Evolutionary conservation across 2,888 invertebrate species (phyloP), one percentile per base, ranked within the genome.

Genomic region (Heliconius sara): DNA sequence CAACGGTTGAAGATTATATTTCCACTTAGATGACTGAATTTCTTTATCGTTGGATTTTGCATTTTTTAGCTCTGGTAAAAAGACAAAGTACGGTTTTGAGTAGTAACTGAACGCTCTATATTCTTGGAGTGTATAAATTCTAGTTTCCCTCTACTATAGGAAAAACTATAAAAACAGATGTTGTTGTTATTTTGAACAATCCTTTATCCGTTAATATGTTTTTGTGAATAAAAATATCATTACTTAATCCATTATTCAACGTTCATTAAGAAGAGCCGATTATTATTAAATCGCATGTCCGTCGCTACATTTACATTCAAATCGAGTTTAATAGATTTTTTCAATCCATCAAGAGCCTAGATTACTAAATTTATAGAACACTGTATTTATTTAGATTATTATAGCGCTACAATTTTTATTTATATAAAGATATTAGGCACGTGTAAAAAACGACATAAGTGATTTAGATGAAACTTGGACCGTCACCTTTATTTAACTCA

Each of bases 271-370:
- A 13, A 68, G 27, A 13, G 25, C 22, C 52, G 71, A 22, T 72
- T 30, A 72, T 72, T 72, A 52, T 19, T 30, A 72, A 27, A 72
- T 72, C 71, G 71, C 71, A 52, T 72, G 71, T 52, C 30, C 27
- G 19, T 19, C 52, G 52, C 19, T 57, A 52, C 71, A 72, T 72
- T 72, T 72, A 39, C 52, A 52, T 72, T 72, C 22, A 52, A 72
- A 27, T 52, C 71, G 52, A 19, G 27, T 57, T 52, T 25, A 72
- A 72, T 72, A 22, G 22, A 22, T 30, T 30, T 22, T 47, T 72
- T 72, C 2, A 47, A 30, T 72, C 52, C 22, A 72, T 72, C 52
- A 72, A 72, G 3, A 30, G 52, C 19, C 2, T 72, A 43, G 68
- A 72, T 72, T 22, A 22, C 19, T 25, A 30, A 72, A 72, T 72